These are phyloP conservation scores for Clostera curtula DNA, from an alignment of 2,888 invertebrate species.

Conservation along the genomic window DNA sequence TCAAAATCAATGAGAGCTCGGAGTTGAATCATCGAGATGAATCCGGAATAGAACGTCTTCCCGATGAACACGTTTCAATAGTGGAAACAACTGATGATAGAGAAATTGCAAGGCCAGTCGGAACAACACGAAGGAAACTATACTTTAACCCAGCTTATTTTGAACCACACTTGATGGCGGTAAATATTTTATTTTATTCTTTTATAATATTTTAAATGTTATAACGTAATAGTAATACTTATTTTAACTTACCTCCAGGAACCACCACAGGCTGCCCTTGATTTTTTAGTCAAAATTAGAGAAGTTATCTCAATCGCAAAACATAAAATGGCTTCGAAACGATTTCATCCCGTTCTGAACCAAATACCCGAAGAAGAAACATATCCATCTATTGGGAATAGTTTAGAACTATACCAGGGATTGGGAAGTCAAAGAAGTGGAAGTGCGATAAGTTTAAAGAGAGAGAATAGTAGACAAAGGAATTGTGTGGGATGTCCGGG, in stretches of 20 bases:
- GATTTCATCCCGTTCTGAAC: slow-evolving; percentile 84
- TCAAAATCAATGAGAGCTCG: slow-evolving; percentile 43
- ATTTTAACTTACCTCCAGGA: slow-evolving; percentile 74
- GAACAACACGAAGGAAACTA: slow-evolving; percentile 83
- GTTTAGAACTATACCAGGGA: slow-evolving; percentile 62
- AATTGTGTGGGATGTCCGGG: slow-evolving; percentile 81
- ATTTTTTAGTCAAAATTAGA: slow-evolving; percentile 91
- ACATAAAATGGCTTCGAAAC: slow-evolving; percentile 88
- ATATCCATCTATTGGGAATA: slow-evolving; percentile 60
- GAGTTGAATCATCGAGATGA: slow-evolving; percentile 68
- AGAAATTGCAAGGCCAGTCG: slow-evolving; percentile 79
- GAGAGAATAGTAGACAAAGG: slow-evolving; percentile 76
- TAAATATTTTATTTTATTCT: slow-evolving; percentile 48
- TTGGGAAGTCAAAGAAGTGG: slow-evolving; percentile 70
- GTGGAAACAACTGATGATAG: slow-evolving; percentile 86
- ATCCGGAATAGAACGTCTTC: slow-evolving; percentile 80
- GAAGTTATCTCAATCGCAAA: slow-evolving; percentile 93
- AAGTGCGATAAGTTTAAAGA: slow-evolving; percentile 74
- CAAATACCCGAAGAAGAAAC: slow-evolving; percentile 89
- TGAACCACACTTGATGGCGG: slow-evolving; percentile 88
- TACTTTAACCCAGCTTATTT: slow-evolving; percentile 95
- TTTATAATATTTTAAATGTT: too few species aligned
- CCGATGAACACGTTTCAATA: slow-evolving; percentile 89
- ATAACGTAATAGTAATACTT: slow-evolving; percentile 1
- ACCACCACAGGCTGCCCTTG: slow-evolving; percentile 92